phyloP scores from a whole-genome alignment of 1,140 invertebrate species.

The Drosophila athabasca region DNA sequence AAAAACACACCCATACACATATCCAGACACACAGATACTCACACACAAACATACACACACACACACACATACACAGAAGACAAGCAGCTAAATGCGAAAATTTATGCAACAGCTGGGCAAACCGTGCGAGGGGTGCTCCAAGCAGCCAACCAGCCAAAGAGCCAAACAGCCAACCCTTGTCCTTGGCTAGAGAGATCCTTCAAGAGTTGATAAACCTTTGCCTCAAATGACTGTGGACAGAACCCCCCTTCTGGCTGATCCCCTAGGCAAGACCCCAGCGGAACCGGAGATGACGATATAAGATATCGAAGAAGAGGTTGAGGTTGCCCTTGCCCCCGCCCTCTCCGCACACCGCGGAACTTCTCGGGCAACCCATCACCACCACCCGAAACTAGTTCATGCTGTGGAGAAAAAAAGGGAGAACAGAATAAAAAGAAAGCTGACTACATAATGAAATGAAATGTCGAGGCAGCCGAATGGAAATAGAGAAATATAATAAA shows the following conservation, averaged over 20 bases:
- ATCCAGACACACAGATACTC: neutral
- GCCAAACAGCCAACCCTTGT: conserved; percentile 10
- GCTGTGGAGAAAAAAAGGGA: conserved; percentile 23
- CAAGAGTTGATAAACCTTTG: conserved; percentile 17
- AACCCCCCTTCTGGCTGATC: neutral
- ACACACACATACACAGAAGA: conserved; percentile 24
- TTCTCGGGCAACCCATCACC: conserved; percentile 23
- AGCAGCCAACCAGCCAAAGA: neutral
- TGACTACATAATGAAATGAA: conserved; percentile 37
- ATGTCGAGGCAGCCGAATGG: conserved; percentile 40
- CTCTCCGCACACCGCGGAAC: conserved; percentile 19
- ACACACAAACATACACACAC: neutral
- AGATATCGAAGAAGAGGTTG: conserved; percentile 21
- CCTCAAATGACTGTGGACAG: neutral
- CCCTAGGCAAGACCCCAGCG: neutral
- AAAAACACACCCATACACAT: conserved; percentile 40
- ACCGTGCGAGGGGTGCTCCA: conserved; percentile 44
- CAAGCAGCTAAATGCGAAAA: conserved; percentile 69
- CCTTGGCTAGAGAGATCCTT: conserved; percentile 34
- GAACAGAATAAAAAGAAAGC: conserved; percentile 39
- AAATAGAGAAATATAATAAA: conserved; percentile 38
- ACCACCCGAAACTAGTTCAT: conserved; percentile 61
- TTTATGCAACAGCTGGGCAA: conserved; percentile 76
- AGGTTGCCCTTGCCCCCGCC: no score
- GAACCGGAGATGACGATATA: conserved; percentile 37